Evolutionary conservation across 2,113 vertebrate species (phyloP), one percentile per base, ranked within the genome.

Genomic region (Meles meles): DNA sequence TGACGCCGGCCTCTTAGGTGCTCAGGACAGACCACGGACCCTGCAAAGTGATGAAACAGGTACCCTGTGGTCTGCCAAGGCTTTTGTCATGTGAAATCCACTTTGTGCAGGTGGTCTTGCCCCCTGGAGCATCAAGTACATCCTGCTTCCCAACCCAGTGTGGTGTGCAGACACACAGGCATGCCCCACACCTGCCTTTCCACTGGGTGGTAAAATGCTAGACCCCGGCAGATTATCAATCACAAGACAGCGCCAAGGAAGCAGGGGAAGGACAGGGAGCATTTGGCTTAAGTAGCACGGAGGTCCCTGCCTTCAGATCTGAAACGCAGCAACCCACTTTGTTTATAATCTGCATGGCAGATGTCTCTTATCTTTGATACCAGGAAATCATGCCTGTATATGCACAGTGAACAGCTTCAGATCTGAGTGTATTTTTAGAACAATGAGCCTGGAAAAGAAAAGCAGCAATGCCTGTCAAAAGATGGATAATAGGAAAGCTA

Each of bases 341-440:
- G 97, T 98, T 97, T 98, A 98, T 98, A 44, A 42, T 77, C 87
- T 96, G 97, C 97, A 96, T 83, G 85, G 96, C 97, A 98, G 97
- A 97, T 86, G 92, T 96, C 97, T 96, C 97, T 97, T 97, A 97
- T 98, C 98, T 97, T 61, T 92, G 97, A 96, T 80, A 94, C 92
- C 94, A 90, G 57, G 81, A 96, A 95, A 97, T 93, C 93, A 83
- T 57, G 93, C 93, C 95, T 85, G 31, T 81, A 63, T 88, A 63
- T 90, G 94, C 97, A 97, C 42, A 88, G 87, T 3, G 93, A 97
- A 92, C 69, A 92, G 97, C 90, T 92, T 97, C 95, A 96, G 93
- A 97, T 95, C 84, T 89, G 92, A 92, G 85, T 82, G 61, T 97
- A 96, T 97, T 97, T 97, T 98, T 97, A 97, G 98, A 98, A 98